These are phyloP conservation scores for Cremastinae sp. DNA, from an alignment of 2,888 invertebrate species.

Conservation along the genomic window DNA sequence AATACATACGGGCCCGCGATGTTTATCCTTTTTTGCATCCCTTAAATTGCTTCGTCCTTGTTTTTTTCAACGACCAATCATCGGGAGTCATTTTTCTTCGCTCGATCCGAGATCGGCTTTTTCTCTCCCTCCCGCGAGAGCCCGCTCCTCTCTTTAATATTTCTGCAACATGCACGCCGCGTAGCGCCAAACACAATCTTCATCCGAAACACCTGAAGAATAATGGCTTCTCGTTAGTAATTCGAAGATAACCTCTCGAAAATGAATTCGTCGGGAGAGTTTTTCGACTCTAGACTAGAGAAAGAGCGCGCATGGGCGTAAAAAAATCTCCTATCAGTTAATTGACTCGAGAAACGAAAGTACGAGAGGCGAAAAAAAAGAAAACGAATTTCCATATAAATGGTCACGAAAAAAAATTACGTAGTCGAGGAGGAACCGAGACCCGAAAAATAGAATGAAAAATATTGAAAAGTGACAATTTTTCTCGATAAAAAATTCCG, in stretches of 20 bases:
- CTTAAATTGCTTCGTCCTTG: constrained; percentile 42
- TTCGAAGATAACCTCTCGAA: constrained; percentile 38
- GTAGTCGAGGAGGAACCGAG: too few relatives aligned
- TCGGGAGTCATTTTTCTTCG: constrained; percentile 53
- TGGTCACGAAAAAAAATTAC: too few relatives aligned
- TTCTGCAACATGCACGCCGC: constrained; percentile 29
- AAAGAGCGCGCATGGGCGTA: constrained; percentile 8
- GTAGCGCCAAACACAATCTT: constrained; percentile 19
- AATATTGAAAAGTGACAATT: too few relatives aligned
- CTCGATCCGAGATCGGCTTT: constrained; percentile 48
- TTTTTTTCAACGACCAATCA: constrained; percentile 47
- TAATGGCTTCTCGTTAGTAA: constrained; percentile 59
- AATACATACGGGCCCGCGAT: constrained; percentile 6
- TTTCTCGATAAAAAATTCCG: too few relatives aligned
- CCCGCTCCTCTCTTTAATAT: constrained; percentile 19
- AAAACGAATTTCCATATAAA: too few relatives aligned
- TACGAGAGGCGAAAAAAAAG: too few relatives aligned
- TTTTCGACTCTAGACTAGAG: neutral
- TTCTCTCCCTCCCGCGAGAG: constrained; percentile 3
- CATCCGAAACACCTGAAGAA: constrained; percentile 55
- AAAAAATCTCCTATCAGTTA: too few relatives aligned
- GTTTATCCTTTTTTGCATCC: constrained; percentile 33
- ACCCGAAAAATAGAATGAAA: too few relatives aligned
- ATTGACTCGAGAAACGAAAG: too few relatives aligned
- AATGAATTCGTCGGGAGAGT: constrained; percentile 21